Base-by-base conservation (phyloP, 2,888 invertebrate species). In the Cephalotes varians region DNA sequence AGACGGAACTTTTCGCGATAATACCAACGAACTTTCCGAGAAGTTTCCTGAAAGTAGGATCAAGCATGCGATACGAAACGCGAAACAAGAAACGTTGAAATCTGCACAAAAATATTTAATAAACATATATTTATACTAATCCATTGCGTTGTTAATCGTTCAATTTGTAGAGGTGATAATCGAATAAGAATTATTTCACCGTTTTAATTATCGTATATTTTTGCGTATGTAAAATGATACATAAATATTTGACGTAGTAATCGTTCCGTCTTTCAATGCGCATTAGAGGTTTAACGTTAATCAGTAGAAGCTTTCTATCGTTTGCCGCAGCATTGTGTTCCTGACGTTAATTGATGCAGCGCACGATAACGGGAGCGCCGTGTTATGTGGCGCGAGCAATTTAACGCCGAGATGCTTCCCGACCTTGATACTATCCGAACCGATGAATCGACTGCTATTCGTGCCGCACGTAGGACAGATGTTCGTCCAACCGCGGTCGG, bases 401-500 rank as follows among this genome's bases (percentile, higher is more conserved):
- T 76, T 54, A 86, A 80, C 60, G 79, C 54, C 81, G 82, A 51
- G 58, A 65, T 74, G 87, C 86, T 82, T 80, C 85, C 72, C 85
- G 86, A 86, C 87, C 87, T 87, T 90, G 88, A 84, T 88, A 86
- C 67, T 10, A 80, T 84, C 79, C 81, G 81, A 69, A 69, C 56
- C 69, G n/a, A 74, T 60, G 83, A 87, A 87, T 86, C 88, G 88
- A 88, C 85, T 80, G 77, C 60, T 56, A 47, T 87, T 84, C 82
- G 86, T 64, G 73, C 67, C 82, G 85, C 76, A 18, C 71, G 28
- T 71, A 82, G 84, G 88, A 87, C 90, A 90, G 89, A 90, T 90
- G 89, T 90, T 83, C 87, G 86, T 87, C 87, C 85, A 83, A 88
- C 84, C 86, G 84, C 84, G 84, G 72, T 79, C 62, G 85, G n/a